Evolutionary conservation across 2,888 invertebrate species (phyloP), one percentile per base, ranked within the genome.

Genomic region (Oligia strigilis): DNA sequence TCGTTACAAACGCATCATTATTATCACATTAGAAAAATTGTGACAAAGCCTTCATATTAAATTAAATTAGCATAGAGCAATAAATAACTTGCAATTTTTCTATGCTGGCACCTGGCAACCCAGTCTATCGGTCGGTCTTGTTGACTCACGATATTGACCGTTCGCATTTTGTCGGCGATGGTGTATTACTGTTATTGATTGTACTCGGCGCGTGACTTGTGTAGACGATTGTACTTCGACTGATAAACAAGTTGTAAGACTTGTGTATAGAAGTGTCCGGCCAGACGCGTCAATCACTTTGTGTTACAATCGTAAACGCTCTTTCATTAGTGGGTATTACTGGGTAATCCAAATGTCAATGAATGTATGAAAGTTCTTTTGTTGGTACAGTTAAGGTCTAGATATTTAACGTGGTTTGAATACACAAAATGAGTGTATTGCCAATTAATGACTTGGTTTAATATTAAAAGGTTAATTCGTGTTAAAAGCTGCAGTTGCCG

Each of bases 161-260:
- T 94, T 93, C 93, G 93, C 93, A 94, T 95, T 95, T 96, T 94
- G 95, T 94, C 91, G 93, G 92, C 94, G 94, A 95, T 96, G 95
- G 96, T 96, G 93, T 96, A 95, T 96, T 96, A 95, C 96, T 96
- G 95, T 95, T 96, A 96, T 96, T 95, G 96, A 96, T 96, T 96
- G 96, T 96, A 94, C 92, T 94, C 89, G 94, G 94, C 94, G 94
- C 97, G 97, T 97, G 96, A 96, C 97, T 95, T 95, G 96, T 95
- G 94, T 96, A 89, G 94, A 91, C 91, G 94, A 96, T 94, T 95
- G 95, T 95, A 93, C 90, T 93, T 92, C 89, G 90, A 91, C 92
- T 91, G 91, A 92, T 94, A 93, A 92, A 92, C 93, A 93, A 92
- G 92, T 89, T 89, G 90, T 92, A 92, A 88, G 89, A 87, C 86